Evolutionary conservation across 2,113 vertebrate species (phyloP).

Genomic region (Heterochromis multidens): DNA sequence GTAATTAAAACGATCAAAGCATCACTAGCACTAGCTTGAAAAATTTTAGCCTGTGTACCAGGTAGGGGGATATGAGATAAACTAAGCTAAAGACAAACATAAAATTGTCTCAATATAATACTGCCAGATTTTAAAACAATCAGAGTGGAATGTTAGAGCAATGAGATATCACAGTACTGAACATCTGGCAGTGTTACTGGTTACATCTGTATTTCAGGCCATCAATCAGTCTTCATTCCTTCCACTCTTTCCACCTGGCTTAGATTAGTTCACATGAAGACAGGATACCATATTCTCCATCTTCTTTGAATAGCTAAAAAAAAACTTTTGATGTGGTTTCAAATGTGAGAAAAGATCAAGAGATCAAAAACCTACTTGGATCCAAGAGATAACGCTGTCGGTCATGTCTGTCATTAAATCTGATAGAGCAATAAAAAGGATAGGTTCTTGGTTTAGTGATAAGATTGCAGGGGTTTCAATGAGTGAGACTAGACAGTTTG

Average conservation of each 20-base stretch:
- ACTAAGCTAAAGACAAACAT: neutral
- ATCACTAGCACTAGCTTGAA: neutral
- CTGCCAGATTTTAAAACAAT: neutral
- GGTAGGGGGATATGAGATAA: neutral
- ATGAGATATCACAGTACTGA: neutral
- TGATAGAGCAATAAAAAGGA: conserved; percentile 6
- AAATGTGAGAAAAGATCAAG: conserved; percentile 56
- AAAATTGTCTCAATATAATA: neutral
- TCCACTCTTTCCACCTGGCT: conserved; percentile 40
- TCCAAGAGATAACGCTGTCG: conserved; percentile 25
- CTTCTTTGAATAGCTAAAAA: conserved; percentile 25
- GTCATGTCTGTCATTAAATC: conserved; percentile 39
- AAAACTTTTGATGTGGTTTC: conserved; percentile 55
- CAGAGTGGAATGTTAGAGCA: neutral
- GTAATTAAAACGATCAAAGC: neutral
- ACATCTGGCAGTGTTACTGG: neutral
- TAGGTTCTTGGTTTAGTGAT: conserved; percentile 5
- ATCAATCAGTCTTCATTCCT: conserved; percentile 36
- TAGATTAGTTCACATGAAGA: conserved; percentile 31
- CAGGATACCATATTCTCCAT: conserved; percentile 27
- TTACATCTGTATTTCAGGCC: neutral
- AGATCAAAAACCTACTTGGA: conserved; percentile 35
- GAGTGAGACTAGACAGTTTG: neutral
- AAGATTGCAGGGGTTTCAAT: neutral
- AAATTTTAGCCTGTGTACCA: neutral